Evolutionary conservation across 2,797 vertebrate species (phyloP), one percentile per base, ranked within the genome.

Genomic region (Acipenser oxyrinchus): DNA sequence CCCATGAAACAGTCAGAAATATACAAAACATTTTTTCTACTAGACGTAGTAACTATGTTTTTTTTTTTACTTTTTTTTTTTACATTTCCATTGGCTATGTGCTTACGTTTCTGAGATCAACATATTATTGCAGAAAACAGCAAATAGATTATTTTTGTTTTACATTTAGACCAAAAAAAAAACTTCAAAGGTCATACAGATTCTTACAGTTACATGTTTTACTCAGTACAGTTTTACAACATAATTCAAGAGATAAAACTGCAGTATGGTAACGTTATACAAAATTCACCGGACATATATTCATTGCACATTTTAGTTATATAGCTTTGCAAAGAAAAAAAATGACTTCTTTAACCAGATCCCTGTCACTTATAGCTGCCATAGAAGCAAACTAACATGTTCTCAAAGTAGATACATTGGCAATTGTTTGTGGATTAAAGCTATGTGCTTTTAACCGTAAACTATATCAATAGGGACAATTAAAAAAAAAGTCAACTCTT

Each of bases 1-100:
- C 94, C 94, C 94, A 95, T 93, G 92, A 90, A 95, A 98, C 93
- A 96, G 92, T 92, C 96, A 94, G 88, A 92, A 93, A 92, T 96
- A 94, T 96, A 94, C 94, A 98, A 99, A 98, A 98, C 93, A 94
- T 95, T 95, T 90, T 93, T 90, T 95, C 23, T 90, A 96, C 95
- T 95, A 97, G 93, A 94, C 94, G 94, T 94, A 96, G 88, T 89
- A 90, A 95, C 94, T 98, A 97, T 88, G 70, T 81, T 82, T 89
- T 88, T 88, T 89, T 73, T 77, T 83, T 80, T 89, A n/a, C n/a
- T 87, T 80, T 78, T 82, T 87, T 83, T 76, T 82, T 86, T 84
- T 87, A 86, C 83, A 85, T 79, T 85, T 83, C 84, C 90, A 86
- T 93, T 82, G 90, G 90, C 93, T 93, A 93, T 96, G 93, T 96